These are phyloP conservation scores for Proteles cristata DNA, from an alignment of 2,113 vertebrate species.

Conservation along the genomic window DNA sequence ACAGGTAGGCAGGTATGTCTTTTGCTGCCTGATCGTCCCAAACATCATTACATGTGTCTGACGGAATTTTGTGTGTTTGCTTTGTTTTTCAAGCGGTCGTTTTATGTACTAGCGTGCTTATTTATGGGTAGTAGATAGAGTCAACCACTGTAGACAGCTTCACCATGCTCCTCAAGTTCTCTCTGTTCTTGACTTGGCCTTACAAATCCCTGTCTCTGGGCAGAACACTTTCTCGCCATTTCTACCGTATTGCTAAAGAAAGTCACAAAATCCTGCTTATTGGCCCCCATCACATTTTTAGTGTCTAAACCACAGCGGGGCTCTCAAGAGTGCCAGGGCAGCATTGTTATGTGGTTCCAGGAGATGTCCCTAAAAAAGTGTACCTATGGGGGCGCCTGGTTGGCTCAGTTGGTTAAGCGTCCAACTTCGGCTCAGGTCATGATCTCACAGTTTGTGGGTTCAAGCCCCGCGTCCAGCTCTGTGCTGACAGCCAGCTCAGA, in stretches of 20 bases:
- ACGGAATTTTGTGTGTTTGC: background rate
- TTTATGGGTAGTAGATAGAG: background rate
- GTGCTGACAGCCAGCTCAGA: too few relatives aligned
- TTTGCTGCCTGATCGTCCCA: background rate
- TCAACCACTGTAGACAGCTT: background rate
- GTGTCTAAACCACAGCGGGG: background rate
- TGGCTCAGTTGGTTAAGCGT: too few relatives aligned
- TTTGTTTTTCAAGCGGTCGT: constrained; percentile 42
- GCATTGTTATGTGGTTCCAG: background rate
- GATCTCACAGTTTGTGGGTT: too few relatives aligned
- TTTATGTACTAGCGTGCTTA: background rate
- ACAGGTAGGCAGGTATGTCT: background rate
- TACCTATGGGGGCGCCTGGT: background rate
- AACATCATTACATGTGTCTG: background rate
- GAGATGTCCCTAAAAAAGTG: background rate
- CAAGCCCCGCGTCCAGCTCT: too few relatives aligned
- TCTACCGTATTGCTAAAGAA: background rate
- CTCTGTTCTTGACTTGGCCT: background rate
- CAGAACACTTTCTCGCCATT: background rate
- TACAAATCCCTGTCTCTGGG: background rate
- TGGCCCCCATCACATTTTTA: background rate
- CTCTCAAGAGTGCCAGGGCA: background rate
- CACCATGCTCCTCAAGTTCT: background rate
- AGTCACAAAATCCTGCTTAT: background rate
- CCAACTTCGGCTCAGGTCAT: too few relatives aligned